A percentile compares a stretch with the other conserved stretches of the same genome.
Evolutionary conservation across 2,888 invertebrate genomes (phyloP).

Genomic region (Barypeithes pellucidus): DNA sequence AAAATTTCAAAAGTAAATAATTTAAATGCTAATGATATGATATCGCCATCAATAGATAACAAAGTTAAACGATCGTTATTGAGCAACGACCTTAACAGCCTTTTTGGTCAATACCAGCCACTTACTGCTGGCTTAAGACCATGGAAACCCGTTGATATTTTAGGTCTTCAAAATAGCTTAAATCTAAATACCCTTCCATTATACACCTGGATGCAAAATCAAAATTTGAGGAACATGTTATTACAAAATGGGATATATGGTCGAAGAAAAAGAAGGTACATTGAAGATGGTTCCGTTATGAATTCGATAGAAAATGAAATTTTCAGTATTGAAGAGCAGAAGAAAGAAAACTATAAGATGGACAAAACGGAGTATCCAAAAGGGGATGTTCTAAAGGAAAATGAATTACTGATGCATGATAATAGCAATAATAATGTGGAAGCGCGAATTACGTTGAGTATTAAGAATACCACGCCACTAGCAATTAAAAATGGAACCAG

Average conservation of each 20-base stretch:
- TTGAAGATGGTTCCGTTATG: slow-evolving; percentile 14
- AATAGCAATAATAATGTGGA: neutral
- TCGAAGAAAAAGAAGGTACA: slow-evolving; percentile 27
- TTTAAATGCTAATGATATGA: no score
- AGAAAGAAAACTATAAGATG: neutral
- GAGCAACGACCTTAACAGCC: slow-evolving; percentile 30
- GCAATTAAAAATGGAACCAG: neutral
- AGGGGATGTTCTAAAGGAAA: neutral
- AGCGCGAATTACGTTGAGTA: neutral
- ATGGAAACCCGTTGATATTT: slow-evolving; percentile 60
- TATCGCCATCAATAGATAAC: neutral
- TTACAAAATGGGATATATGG: slow-evolving; percentile 14
- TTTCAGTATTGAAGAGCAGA: neutral
- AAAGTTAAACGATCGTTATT: slow-evolving; percentile 51
- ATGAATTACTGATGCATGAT: neutral
- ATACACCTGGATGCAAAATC: slow-evolving; percentile 35
- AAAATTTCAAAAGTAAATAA: no score
- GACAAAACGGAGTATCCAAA: neutral
- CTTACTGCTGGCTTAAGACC: slow-evolving; percentile 54
- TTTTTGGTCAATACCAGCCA: slow-evolving; percentile 57
- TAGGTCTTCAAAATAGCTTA: slow-evolving; percentile 45
- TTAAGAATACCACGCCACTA: neutral
- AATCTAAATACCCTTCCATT: slow-evolving; percentile 16
- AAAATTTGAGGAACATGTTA: slow-evolving; percentile 30
- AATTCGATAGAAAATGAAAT: slow-evolving; percentile 32